Evolutionary conservation across 2,113 vertebrate species (phyloP).

Genomic region (Psittacara wagleri): DNA sequence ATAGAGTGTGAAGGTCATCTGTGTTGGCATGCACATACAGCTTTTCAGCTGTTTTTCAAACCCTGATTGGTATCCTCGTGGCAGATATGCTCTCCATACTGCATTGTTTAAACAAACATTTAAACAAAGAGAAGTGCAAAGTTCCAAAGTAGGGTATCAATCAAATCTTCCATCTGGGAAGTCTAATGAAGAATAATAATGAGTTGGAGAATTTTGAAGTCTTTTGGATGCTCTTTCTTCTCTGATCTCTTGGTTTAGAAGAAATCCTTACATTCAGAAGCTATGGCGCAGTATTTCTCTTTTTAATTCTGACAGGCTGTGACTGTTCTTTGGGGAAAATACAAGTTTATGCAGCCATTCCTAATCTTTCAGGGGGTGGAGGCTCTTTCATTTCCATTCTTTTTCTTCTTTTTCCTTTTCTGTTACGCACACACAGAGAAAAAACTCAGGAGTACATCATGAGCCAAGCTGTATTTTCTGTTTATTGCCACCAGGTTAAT

Average conservation of each 20-base stretch:
- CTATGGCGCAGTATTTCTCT: background rate
- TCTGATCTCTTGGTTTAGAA: constrained; percentile 6
- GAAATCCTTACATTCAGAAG: background rate
- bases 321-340: constrained; percentile 11
- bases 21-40: background rate
- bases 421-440: background rate
- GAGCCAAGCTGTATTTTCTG: constrained; percentile 69
- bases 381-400: background rate
- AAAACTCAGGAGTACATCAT: constrained; percentile 41
- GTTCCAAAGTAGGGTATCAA: background rate
- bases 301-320: background rate
- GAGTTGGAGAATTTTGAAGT: background rate
- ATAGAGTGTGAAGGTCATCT: background rate
- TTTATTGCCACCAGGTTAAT: constrained; percentile 80
- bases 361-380: background rate
- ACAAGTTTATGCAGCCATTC: background rate
- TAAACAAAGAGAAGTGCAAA: background rate
- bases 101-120: background rate
- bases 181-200: background rate
- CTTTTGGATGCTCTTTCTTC: background rate
- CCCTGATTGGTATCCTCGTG: background rate
- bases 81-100: background rate
- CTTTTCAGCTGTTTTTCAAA: background rate
- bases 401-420: background rate
- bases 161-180: background rate